Base-by-base conservation (phyloP, 2,888 invertebrate genomes). In the Cerastis leucographa region DNA sequence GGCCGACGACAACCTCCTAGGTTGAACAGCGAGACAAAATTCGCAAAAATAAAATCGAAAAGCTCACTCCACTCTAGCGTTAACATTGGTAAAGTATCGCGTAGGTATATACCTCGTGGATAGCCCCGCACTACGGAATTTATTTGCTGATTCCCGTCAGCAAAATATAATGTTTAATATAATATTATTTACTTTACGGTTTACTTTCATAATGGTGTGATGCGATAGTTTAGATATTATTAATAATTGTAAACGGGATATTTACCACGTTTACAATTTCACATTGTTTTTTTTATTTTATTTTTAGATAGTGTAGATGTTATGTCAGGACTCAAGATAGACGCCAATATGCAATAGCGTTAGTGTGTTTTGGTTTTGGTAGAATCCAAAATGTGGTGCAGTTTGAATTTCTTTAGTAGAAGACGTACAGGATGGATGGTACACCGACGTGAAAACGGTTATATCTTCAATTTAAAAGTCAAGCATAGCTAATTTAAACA, bases 21-120 rank as follows among this genome's bases (percentile, higher is more conserved):
- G n/a, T n/a, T n/a, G n/a, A n/a, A n/a, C n/a, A n/a, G n/a, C n/a
- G n/a, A n/a, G n/a, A n/a, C n/a, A n/a, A n/a, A n/a, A n/a, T n/a
- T n/a, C n/a, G n/a, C n/a, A n/a, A n/a, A n/a, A n/a, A n/a, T n/a
- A n/a, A n/a, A n/a, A n/a, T n/a, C n/a, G n/a, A n/a, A n/a, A n/a
- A n/a, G n/a, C n/a, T n/a, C n/a, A n/a, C n/a, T n/a, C n/a, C n/a
- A n/a, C 83, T 88, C 77, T 80, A 80, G 81, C 82, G 79, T 83
- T 61, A 85, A 88, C 76, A 40, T 64, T 35, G 68, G 71, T 35
- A 71, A 73, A 76, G 71, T 78, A 70, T 77, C 64, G 67, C 67
- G 54, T 67, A n/a, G n/a, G n/a, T n/a, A n/a, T n/a, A 70, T 49
- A 65, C 65, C 40, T 46, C 59, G 62, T 44, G 67, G 49, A 44